Base-by-base conservation (phyloP, 2,797 vertebrate species). In the Eremophila alpestris region DNA sequence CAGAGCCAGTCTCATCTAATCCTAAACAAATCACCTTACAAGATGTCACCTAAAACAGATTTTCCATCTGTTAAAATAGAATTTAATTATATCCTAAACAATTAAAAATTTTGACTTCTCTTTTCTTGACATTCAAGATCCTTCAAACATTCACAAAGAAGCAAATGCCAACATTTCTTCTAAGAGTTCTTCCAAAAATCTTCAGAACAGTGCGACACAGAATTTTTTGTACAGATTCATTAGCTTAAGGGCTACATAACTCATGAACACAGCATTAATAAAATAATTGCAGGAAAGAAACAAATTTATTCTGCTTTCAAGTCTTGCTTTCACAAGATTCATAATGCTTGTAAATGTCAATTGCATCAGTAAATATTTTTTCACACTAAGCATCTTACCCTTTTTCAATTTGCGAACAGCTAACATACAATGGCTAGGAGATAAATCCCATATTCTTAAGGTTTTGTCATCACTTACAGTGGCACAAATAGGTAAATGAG, bases 391-490 rank as follows among this genome's bases (percentile, higher is more conserved):
- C 58, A 87, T 96, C 98, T 98, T 98, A 99, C 99, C 99, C 98
- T 99, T 99, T 94, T 98, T 99, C 97, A 99, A 98, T 97, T 99
- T 99, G 97, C 99, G 99, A 95, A 99, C 99, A 64, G 99, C 99
- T 95, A 99, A 97, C 99, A 99, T 99, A 97, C 99, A 99, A 97
- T 99, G 99, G 98, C 99, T 99, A 91, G 99, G 99, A 70, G 99
- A 99, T 69, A 99, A 99, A 97, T 99, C 99, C 99, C 99, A 99
- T 98, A 99, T 99, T 96, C 99, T 98, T 96, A 99, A 98, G 83
- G 99, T 99, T 98, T 98, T 99, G 97, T 99, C 99, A 97, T 99
- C 99, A 89, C 99, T 99, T 96, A 99, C 99, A 83, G 99, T 99
- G 97, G 99, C 99, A 98, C 99, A 99, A 95, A 99, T 98, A 75